Evolutionary conservation across 2,888 invertebrate genomes (phyloP), one percentile per base, ranked within the genome.

Genomic region (Mimachlamys varia): DNA sequence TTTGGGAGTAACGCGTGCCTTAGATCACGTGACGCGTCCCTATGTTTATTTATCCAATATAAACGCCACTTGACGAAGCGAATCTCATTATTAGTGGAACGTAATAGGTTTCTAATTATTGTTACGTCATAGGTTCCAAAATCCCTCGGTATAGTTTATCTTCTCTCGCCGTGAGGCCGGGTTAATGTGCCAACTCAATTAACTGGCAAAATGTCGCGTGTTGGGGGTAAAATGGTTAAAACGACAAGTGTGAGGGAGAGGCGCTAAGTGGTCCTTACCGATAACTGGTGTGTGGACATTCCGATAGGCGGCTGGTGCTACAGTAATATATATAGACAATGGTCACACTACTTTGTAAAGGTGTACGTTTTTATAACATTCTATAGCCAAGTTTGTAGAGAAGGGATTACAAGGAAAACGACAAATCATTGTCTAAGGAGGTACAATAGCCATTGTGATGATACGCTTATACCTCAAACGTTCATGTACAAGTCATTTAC

Each of bases 271-370:
- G 33, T 33, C 27, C 13, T 76, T 12, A 10, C 33, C 10, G 33
- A 27, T 76, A 33, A 76, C 27, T 76, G 33, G 76, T 10, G 33
- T 76, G 76, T 76, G 33, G 27, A 27, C 76, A 27, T 33, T 33
- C 76, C 27, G 76, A 22, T 76, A 62, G 76, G 5, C 33, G 5
- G 27, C 27, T 76, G 76, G 33, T 76, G 27, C 33, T 76, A 33
- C 17, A 76, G 76, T 76, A 76, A 76, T 76, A 27, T 76, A 27
- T 76, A 33, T 76, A 76, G 76, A 76, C 33, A 76, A 76, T 44
- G 44, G 44, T 12, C 27, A 76, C 76, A 76, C 12, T 27, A 76
- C 33, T 33, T 33, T 15, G 33, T 27, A 76, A 10, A 10, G 12
- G 10, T 17, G 27, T 76, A 5, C 33, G 76, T 76, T 76, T 76